Conservation (phyloP, 2,888 invertebrate genomes). For the Nephrocerus scutellatus region DNA sequence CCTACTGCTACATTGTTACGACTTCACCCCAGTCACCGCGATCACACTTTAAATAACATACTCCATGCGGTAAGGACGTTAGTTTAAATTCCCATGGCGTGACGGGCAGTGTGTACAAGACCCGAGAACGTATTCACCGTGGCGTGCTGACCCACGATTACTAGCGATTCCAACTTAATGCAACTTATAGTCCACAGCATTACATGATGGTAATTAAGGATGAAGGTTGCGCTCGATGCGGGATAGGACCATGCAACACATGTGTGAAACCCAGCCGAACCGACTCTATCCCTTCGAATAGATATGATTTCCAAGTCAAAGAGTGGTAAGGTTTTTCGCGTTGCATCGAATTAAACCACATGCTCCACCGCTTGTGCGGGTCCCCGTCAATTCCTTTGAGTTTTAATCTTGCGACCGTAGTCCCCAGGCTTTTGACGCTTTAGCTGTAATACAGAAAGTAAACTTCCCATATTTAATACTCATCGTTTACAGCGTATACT, state of each 20-base stretch:
- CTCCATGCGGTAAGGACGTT: not conserved
- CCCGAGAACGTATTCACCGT: conserved; percentile 4
- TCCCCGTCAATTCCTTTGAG: conserved; percentile 1
- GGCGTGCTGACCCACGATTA: conserved; percentile 1
- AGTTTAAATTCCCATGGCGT: conserved; percentile 1
- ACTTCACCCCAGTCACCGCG: conserved; percentile 1
- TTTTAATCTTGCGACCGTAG: not conserved
- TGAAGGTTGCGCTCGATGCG: conserved; percentile 2
- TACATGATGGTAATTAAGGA: conserved; percentile 1
- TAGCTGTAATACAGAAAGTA: not conserved
- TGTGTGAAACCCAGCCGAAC: not conserved
- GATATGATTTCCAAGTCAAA: not conserved
- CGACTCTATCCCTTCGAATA: not conserved
- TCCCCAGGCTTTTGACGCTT: not conserved
- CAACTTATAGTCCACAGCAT: conserved; percentile 1
- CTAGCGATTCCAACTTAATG: conserved; percentile 3
- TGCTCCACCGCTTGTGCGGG: conserved; percentile 1
- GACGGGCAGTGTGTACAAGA: conserved; percentile 4
- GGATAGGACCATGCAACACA: conserved; percentile 2
- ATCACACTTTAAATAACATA: not conserved
- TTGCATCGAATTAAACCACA: not conserved
- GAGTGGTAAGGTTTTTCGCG: not conserved
- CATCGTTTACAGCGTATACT: not conserved
- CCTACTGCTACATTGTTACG: not conserved
- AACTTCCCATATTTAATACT: not conserved